These are phyloP conservation scores for Nemotelus nigrinus DNA, from an alignment of 2,888 invertebrate genomes.

Conservation along the genomic window DNA sequence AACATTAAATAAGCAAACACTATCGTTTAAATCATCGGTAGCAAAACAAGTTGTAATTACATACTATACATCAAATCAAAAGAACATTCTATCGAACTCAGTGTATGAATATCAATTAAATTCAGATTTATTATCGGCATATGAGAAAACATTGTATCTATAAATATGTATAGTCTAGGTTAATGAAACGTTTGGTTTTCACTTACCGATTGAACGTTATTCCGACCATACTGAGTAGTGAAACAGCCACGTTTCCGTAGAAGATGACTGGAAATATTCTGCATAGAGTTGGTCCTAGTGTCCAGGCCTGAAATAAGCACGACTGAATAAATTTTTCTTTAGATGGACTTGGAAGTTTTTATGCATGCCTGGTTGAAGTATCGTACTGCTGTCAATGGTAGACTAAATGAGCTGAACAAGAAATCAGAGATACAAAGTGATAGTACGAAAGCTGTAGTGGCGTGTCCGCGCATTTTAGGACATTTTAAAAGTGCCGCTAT, in stretches of 20 bases:
- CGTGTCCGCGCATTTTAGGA: conserved; percentile 81
- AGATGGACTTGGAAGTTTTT: background rate
- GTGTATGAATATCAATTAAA: conserved; percentile 4
- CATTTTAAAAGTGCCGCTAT: conserved; percentile 81
- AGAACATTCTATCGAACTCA: no score
- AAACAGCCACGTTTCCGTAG: conserved; percentile 90
- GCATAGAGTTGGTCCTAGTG: conserved; percentile 79
- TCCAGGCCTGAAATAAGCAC: conserved; percentile 70
- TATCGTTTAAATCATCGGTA: background rate
- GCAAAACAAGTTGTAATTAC: background rate
- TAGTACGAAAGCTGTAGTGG: conserved; percentile 88
- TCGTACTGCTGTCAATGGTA: conserved; percentile 84
- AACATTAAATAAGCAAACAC: background rate
- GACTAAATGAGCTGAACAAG: conserved; percentile 83
- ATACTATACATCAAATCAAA: no score
- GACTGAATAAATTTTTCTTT: background rate
- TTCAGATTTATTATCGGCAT: conserved; percentile 13
- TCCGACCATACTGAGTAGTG: conserved; percentile 87
- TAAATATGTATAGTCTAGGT: background rate
- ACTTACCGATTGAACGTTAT: conserved; percentile 86
- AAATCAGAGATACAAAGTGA: conserved; percentile 87
- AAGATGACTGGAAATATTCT: conserved; percentile 88
- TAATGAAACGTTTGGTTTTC: background rate
- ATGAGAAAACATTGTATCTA: conserved; percentile 15
- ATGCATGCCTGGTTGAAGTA: conserved; percentile 76